These are phyloP conservation scores for Drosophila ustulata DNA, from an alignment of 2,888 invertebrate species.

Conservation along the genomic window DNA sequence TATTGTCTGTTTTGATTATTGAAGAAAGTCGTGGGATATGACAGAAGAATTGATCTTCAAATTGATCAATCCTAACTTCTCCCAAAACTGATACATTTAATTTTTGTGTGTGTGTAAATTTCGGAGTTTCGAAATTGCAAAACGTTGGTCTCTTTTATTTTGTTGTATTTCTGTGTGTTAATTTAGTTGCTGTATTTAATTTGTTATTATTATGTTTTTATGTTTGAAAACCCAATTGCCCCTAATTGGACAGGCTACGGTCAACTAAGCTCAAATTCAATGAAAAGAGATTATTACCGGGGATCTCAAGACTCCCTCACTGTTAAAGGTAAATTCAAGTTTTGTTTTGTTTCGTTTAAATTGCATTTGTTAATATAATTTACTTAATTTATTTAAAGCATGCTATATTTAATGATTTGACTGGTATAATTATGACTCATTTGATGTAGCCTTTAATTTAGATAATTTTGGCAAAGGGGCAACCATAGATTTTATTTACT, in stretches of 20 bases:
- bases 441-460: slow-evolving; percentile 6
- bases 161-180: slow-evolving; percentile 22
- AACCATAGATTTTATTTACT: background rate
- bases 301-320: slow-evolving; percentile 96
- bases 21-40: background rate
- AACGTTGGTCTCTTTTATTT: slow-evolving; percentile 13
- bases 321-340: slow-evolving; percentile 88
- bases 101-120: slow-evolving; percentile 37
- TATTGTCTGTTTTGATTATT: background rate
- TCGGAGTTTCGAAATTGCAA: slow-evolving; percentile 48
- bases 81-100: background rate
- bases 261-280: slow-evolving; percentile 87
- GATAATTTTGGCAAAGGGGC: slow-evolving; percentile 34
- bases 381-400: slow-evolving; percentile 47
- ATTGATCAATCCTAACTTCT: background rate
- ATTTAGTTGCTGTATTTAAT: slow-evolving; percentile 51
- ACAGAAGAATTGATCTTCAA: background rate
- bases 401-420: slow-evolving; percentile 28
- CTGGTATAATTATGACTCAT: slow-evolving; percentile 8
- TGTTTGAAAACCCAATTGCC: slow-evolving; percentile 47
- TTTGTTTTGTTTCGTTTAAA: slow-evolving; percentile 17
- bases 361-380: slow-evolving; percentile 33
- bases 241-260: slow-evolving; percentile 77
- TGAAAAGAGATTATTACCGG: slow-evolving; percentile 96
- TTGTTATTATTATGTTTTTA: slow-evolving; percentile 52